phyloP scores from a whole-genome alignment of 2,113 vertebrate genomes.

The Myiozetetes cayanensis region DNA sequence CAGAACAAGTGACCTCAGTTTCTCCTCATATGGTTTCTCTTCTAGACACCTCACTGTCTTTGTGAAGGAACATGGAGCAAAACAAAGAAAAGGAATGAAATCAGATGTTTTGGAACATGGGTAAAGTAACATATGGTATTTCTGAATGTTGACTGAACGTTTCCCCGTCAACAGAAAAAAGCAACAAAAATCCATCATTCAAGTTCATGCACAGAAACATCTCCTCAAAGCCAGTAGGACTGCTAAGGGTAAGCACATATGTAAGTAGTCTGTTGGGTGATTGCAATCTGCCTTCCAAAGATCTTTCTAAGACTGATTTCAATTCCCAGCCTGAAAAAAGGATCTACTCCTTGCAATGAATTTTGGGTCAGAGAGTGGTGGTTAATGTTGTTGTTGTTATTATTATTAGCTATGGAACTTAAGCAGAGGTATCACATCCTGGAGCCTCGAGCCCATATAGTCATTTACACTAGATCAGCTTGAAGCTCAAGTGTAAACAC shows the following conservation, averaged over 20 bases:
- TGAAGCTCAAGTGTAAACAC: background rate
- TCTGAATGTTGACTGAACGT: background rate
- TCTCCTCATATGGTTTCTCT: background rate
- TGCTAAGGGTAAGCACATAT: background rate
- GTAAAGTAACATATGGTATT: background rate
- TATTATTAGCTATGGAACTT: background rate
- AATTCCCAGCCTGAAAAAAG: background rate
- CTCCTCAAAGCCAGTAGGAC: background rate
- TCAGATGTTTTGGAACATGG: background rate
- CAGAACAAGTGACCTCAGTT: background rate
- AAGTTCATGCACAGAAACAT: background rate
- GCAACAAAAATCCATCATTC: background rate
- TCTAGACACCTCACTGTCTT: background rate
- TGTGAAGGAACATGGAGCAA: background rate
- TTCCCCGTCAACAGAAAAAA: background rate
- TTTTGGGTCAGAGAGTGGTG: background rate
- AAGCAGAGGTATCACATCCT: rapidly evolving
- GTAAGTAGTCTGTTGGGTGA: background rate
- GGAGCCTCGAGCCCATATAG: background rate
- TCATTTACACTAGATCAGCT: background rate
- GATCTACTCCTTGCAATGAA: background rate
- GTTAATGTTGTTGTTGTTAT: background rate
- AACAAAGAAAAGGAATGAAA: background rate
- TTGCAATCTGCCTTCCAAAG: background rate
- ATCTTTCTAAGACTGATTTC: background rate